Evolutionary conservation across 1,140 invertebrate species (phyloP).

Genomic region (Saxidomus purpurata): DNA sequence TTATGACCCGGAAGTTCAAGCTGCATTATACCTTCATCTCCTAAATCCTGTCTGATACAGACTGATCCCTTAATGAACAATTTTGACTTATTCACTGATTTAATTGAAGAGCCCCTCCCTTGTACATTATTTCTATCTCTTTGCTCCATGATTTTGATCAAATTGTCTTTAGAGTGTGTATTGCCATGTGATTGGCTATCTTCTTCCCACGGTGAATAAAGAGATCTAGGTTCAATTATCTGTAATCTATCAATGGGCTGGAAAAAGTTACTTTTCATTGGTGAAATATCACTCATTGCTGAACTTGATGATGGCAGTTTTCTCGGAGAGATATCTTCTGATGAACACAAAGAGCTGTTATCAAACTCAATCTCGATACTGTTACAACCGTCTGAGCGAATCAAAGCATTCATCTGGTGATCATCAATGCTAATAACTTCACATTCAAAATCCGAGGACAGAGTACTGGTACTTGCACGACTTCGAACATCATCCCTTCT

Average conservation of each 20-base stretch:
- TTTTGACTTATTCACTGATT: slow-evolving; percentile 6
- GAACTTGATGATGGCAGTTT: slow-evolving; percentile 23
- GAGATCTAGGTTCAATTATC: slow-evolving; percentile 13
- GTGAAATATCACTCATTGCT: neutral
- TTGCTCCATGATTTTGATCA: neutral
- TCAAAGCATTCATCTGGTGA: slow-evolving; percentile 80
- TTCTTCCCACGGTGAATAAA: neutral
- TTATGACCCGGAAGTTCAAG: slow-evolving; percentile 78
- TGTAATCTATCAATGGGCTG: neutral
- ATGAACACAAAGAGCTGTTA: slow-evolving; percentile 63
- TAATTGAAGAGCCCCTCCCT: neutral
- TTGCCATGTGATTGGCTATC: neutral
- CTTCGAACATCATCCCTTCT: slow-evolving; percentile 61
- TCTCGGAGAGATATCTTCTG: slow-evolving; percentile 48
- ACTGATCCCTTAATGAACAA: slow-evolving; percentile 61
- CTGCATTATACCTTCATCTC: slow-evolving; percentile 76
- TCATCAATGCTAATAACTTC: slow-evolving; percentile 82
- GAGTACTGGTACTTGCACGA: slow-evolving; percentile 54
- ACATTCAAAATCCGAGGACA: slow-evolving; percentile 77
- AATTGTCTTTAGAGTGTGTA: neutral
- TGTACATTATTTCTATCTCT: neutral
- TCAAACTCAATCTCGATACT: slow-evolving; percentile 81
- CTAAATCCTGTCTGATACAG: slow-evolving; percentile 77
- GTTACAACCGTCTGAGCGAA: slow-evolving; percentile 80
- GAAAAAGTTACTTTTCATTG: neutral